phyloP scores from a whole-genome alignment of 2,113 vertebrate species.

The Lontra canadensis region DNA sequence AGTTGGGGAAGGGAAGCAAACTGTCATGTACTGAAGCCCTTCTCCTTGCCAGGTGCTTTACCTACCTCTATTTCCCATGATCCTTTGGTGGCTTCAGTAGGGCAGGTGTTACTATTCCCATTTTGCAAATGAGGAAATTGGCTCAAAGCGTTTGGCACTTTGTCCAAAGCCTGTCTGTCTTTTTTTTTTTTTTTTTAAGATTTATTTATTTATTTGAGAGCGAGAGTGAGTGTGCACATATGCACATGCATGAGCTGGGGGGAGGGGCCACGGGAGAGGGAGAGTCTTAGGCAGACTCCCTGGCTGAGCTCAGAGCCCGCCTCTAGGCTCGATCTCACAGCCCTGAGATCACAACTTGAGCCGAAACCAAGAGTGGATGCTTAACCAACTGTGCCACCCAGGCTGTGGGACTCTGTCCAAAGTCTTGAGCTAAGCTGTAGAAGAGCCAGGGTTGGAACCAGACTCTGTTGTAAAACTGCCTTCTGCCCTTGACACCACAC shows the following conservation, averaged over 20 bases:
- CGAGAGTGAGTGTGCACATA: neutral
- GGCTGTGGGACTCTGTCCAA: neutral
- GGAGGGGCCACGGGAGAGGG: neutral
- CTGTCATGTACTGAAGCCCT: neutral
- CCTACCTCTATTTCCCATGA: fast-evolving
- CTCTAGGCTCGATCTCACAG: neutral
- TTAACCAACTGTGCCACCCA: neutral
- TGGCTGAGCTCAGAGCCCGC: neutral
- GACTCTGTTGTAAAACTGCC: neutral
- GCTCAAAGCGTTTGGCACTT: neutral
- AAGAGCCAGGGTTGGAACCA: neutral
- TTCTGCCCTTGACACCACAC: neutral
- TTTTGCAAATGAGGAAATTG: neutral
- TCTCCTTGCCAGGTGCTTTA: neutral
- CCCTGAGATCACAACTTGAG: neutral
- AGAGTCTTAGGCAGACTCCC: neutral
- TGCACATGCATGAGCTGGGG: neutral
- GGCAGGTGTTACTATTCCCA: neutral
- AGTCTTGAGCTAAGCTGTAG: neutral
- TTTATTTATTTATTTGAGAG: neutral
- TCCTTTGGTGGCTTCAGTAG: neutral
- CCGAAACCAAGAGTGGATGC: neutral
- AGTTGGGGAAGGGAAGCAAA: neutral
- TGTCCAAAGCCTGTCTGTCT: neutral
- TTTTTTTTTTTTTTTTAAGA: neutral